Evolutionary conservation across 1,140 invertebrate species (phyloP).

Genomic region (Campoletis sonorensis): DNA sequence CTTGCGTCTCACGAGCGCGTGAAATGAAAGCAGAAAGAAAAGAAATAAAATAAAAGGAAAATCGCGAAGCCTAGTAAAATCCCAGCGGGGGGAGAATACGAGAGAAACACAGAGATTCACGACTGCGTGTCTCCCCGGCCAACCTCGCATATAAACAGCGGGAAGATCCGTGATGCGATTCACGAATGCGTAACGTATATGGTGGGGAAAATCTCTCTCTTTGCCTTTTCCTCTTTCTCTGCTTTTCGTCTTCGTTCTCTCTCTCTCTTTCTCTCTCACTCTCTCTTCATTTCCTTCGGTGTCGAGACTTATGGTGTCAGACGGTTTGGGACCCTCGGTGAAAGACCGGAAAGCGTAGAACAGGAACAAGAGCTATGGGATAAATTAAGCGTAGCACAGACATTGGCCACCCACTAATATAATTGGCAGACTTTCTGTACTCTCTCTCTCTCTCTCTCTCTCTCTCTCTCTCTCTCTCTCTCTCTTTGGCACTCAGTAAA

Average conservation of each 20-base stretch:
- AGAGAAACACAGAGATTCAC: conserved; percentile 33
- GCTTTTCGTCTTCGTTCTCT: neutral
- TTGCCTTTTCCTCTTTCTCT: neutral
- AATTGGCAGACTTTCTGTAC: conserved; percentile 24
- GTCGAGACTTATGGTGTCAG: conserved; percentile 28
- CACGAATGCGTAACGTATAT: conserved; percentile 28
- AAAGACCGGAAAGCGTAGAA: conserved; percentile 23
- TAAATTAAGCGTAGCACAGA: conserved; percentile 21
- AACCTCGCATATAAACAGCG: neutral
- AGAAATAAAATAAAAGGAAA: neutral
- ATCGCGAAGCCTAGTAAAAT: conserved; percentile 24
- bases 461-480: neutral
- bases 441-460: neutral
- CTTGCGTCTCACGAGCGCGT: conserved; percentile 25
- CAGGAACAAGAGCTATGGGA: conserved; percentile 8
- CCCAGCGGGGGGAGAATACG: conserved; percentile 13
- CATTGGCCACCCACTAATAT: conserved; percentile 16
- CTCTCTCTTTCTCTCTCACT: neutral
- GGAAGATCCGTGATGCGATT: conserved; percentile 22
- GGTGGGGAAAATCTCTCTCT: conserved; percentile 26
- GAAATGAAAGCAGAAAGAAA: neutral
- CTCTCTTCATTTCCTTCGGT: conserved; percentile 15
- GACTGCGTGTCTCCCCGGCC: conserved; percentile 10
- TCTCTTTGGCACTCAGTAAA: neutral
- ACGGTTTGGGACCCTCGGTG: conserved; percentile 6